Base-by-base conservation (phyloP, 2,797 vertebrate species). In the Acanthopagrus latus region DNA sequence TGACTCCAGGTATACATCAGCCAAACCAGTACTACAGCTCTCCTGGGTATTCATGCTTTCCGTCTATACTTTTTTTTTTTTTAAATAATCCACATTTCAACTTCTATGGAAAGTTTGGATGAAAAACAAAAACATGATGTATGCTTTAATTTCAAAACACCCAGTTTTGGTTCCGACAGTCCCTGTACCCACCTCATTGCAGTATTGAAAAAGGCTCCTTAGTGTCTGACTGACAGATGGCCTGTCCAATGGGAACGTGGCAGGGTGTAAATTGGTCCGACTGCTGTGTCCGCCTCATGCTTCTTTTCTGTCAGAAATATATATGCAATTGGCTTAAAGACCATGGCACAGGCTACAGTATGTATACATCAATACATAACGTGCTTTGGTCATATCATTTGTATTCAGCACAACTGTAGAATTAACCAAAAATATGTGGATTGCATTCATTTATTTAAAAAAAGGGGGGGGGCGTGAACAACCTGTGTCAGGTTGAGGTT, bases 221-320 rank as follows among this genome's bases (percentile, higher is more conserved):
- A 72, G 47, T 0, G 54, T 69, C 0, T 58, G 71, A 86, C 10
- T 38, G 76, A 86, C 13, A 83, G 71, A 23, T 3, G 60, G 7
- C 84, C 83, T 17, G 41, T 74, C 82, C 76, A 89, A 25, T 86
- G 41, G 33, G 78, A 68, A 54, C 6, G 41, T 5, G 73, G 74
- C 25, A 84, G 6, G 18, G 60, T 76, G 51, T 80, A 67, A 76
- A 92, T 43, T 8, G 81, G 91, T 1, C 91, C 86, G n/a, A 88
- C 66, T 38, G 68, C 41, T 25, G 60, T 52, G 55, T 86, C 66
- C 0, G 20, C 43, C 2, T 87, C 29, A 0, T 66, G 59, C 14
- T 52, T 63, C 16, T 7, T 74, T 64, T 60, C 87, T 91, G 80
- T 47, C 3, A 58, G 71, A 86, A 55, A 58, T 2, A 64, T 0